Conservation (phyloP, 2,113 vertebrate species). For the Columba janthina region DNA sequence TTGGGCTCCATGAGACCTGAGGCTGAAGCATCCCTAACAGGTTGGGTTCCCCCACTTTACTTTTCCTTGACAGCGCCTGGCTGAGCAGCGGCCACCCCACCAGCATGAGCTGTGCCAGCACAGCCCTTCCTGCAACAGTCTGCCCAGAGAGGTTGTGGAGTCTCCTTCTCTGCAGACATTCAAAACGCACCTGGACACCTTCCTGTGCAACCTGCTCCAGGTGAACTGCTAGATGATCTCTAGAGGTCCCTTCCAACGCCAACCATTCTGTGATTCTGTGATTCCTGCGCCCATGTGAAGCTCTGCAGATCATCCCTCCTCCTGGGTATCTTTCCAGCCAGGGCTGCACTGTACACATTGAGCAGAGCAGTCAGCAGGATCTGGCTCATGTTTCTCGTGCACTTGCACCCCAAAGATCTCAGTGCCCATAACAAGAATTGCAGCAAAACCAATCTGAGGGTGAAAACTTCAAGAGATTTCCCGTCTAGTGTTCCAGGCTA, state of each 20-base stretch:
- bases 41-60: too few species aligned
- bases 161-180: too few species aligned
- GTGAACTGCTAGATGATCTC: too few species aligned
- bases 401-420: not conserved
- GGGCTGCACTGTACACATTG: rapidly evolving
- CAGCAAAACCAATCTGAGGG: not conserved
- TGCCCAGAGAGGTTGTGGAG: too few species aligned
- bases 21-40: too few species aligned
- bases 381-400: rapidly evolving
- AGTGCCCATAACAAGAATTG: rapidly evolving
- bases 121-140: not conserved
- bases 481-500: not conserved
- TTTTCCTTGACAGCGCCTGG: too few species aligned
- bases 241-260: too few species aligned
- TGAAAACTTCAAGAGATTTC: not conserved
- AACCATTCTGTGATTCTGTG: too few species aligned
- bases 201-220: too few species aligned
- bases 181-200: too few species aligned
- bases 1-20: too few species aligned
- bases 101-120: rapidly evolving
- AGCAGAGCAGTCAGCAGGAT: not conserved
- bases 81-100: too few species aligned
- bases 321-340: not conserved
- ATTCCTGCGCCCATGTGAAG: rapidly evolving
- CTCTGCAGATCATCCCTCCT: not conserved